Evolutionary conservation across 2,797 vertebrate genomes (phyloP), one percentile per base, ranked within the genome.

Genomic region (Fistularia tabacaria): DNA sequence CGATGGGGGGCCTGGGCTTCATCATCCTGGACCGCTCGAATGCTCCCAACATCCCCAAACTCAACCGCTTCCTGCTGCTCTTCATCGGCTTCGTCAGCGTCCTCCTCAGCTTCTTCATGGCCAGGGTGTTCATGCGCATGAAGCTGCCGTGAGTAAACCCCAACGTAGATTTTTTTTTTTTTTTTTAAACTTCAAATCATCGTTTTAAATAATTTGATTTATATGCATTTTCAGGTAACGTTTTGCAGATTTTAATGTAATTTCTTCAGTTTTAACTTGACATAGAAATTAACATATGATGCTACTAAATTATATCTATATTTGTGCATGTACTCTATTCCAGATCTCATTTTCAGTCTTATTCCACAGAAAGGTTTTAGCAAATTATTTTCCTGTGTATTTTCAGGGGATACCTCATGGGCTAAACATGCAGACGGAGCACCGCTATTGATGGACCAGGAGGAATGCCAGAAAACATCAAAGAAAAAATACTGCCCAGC

Each of bases 121-220:
- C 97, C 62, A 89, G 97, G 82, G 96, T 99, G 48, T 99, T 99
- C 89, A 99, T 99, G 97, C 93, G 97, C 77, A 99, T 99, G 97
- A 99, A 99, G 79, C 86, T 99, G 74, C 97, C 97, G 97, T 99
- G 92, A 97, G 97, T 94, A 11, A 6, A 6, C 42, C 6, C 42
- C 6, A 10, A 6, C 12, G 2, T 25, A 25, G 5, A 3, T 25
- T 3, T 25, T 5, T 25, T 25, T 25, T 25, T 25, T 3, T 25
- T 5, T 25, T 25, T 25, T 2, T 25, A 25, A 25, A 25, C 25
- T 25, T 25, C 25, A 25, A 25, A 25, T 25, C 25, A 25, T 25
- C 2, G 25, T 25, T 2, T 2, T 25, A 3, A 3, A 25, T 5
- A 25, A 25, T 5, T 25, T 25, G 2, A 5, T 5, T 25, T 25